Conservation (phyloP, 2,113 vertebrate species). For the Chunga burmeisteri region DNA sequence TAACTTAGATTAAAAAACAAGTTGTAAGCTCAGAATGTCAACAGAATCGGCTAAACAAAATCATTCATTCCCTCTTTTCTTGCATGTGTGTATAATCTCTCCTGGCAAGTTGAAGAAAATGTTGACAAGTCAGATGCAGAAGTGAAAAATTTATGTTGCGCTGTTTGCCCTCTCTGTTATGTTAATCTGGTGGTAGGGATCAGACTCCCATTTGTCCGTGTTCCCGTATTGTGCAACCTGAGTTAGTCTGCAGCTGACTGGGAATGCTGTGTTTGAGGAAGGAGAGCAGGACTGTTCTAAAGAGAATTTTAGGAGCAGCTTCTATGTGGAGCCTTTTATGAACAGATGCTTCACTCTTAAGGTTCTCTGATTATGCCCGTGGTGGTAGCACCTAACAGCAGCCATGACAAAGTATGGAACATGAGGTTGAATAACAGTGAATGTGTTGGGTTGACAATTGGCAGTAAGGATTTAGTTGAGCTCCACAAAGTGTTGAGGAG, state of each 20-base stretch:
- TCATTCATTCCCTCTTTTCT: neutral
- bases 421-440: neutral
- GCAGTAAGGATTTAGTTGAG: neutral
- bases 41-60: neutral
- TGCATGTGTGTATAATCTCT: neutral
- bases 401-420: neutral
- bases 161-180: neutral
- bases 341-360: neutral
- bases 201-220: rapidly evolving
- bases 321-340: neutral
- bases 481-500: neutral
- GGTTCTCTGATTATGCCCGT: neutral
- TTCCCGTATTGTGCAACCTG: rapidly evolving
- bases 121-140: neutral
- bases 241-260: neutral
- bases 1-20: neutral
- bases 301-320: neutral
- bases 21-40: neutral
- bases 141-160: neutral
- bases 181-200: neutral
- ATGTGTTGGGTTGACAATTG: neutral
- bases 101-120: neutral
- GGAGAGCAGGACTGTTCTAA: neutral
- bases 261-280: neutral
- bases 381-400: neutral